phyloP scores from a whole-genome alignment of 2,113 vertebrate genomes.

The Mohoua ochrocephala region DNA sequence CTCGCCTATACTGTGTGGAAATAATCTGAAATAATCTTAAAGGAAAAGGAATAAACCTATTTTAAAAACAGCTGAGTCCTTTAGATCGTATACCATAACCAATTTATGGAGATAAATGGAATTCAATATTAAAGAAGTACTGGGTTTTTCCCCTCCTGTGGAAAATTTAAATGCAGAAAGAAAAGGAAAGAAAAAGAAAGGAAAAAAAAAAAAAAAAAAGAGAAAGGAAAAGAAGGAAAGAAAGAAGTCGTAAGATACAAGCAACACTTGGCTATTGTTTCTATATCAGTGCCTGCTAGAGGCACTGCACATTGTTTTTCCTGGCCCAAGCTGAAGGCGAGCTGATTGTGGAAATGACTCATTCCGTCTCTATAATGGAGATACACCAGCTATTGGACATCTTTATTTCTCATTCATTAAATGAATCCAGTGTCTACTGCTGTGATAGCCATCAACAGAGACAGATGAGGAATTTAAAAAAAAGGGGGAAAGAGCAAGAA shows the following conservation, averaged over 20 bases:
- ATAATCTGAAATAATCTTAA: slow-evolving; percentile 76
- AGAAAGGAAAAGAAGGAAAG: background rate
- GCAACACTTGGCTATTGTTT: background rate
- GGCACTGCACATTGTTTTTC: background rate
- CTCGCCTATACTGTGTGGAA: slow-evolving; percentile 70
- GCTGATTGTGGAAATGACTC: slow-evolving; percentile 42
- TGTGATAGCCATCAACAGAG: slow-evolving; percentile 57
- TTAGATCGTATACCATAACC: slow-evolving; percentile 77
- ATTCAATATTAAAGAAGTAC: slow-evolving; percentile 77
- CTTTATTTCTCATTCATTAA: slow-evolving; percentile 39
- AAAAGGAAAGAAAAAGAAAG: slow-evolving; percentile 8
- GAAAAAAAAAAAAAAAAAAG: background rate
- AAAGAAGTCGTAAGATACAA: background rate
- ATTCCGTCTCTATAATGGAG: background rate
- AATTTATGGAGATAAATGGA: slow-evolving; percentile 79
- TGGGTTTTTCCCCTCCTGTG: slow-evolving; percentile 44
- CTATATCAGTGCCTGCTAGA: background rate
- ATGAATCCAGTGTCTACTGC: slow-evolving; percentile 37
- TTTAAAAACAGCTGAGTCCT: slow-evolving; percentile 80
- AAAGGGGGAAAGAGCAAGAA: slow-evolving; percentile 39
- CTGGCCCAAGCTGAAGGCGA: background rate
- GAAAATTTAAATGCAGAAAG: slow-evolving; percentile 70
- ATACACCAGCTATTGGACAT: background rate
- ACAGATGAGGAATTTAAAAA: slow-evolving; percentile 62
- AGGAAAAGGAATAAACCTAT: slow-evolving; percentile 75